Conservation (phyloP, 2,113 vertebrate genomes). For the Chloropsis hardwickii region DNA sequence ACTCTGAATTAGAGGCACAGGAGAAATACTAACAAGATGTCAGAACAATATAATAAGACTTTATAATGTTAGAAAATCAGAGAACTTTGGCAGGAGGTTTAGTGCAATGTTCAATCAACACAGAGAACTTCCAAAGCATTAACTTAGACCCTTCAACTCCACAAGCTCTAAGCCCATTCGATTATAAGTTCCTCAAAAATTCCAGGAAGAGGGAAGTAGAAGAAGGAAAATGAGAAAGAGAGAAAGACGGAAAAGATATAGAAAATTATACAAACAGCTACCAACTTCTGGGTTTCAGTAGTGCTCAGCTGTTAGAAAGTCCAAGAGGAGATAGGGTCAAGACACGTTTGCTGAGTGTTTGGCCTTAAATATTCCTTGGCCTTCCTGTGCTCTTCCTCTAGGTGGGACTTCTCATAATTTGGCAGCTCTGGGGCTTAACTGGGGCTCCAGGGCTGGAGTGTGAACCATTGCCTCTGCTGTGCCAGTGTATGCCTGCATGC, state of each 20-base stretch:
- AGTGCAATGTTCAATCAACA: background rate
- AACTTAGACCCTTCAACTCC: background rate
- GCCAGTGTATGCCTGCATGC: background rate
- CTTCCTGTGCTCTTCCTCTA: background rate
- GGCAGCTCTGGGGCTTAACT: background rate
- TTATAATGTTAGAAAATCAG: background rate
- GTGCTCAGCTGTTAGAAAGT: background rate
- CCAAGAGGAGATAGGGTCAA: background rate
- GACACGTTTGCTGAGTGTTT: fast-evolving
- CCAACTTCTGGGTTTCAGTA: background rate
- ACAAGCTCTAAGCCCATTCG: fast-evolving
- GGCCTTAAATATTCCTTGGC: background rate
- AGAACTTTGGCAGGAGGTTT: background rate
- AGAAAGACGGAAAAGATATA: background rate
- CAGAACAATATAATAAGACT: background rate
- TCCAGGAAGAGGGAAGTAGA: background rate
- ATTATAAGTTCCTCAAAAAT: background rate
- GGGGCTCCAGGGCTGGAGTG: background rate
- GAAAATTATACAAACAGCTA: background rate
- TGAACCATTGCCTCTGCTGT: background rate
- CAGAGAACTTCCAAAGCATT: background rate
- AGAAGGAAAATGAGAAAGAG: background rate
- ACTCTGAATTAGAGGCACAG: background rate
- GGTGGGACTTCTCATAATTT: background rate
- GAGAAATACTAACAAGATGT: background rate